Evolutionary conservation across 1,140 invertebrate species (phyloP).

Genomic region (Philotrypesis tridentata): DNA sequence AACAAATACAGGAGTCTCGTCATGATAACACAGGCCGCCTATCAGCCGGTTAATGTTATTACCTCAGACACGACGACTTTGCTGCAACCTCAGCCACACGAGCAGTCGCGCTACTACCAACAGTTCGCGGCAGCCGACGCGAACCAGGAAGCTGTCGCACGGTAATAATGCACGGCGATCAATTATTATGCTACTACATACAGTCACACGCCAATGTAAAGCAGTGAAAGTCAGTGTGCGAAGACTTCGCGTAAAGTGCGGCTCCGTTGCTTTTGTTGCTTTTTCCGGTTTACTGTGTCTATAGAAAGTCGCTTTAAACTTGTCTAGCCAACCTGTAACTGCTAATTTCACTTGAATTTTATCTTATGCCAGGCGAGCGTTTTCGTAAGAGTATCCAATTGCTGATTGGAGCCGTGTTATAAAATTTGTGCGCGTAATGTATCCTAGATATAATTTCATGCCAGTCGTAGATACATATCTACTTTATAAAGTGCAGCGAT

Average conservation of each 20-base stretch:
- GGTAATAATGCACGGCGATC: slow-evolving; percentile 11
- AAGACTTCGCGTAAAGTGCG: not conserved
- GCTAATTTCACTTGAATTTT: not conserved
- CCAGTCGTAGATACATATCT: not conserved
- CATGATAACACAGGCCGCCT: slow-evolving; percentile 86
- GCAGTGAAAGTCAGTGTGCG: slow-evolving; percentile 27
- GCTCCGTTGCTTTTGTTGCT: not conserved
- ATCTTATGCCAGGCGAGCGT: not conserved
- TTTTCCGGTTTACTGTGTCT: not conserved
- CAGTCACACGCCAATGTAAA: not conserved
- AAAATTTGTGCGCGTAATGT: not conserved
- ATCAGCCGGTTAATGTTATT: slow-evolving; percentile 80
- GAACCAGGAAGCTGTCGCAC: not conserved
- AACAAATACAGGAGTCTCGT: slow-evolving; percentile 89
- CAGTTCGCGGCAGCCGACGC: not conserved
- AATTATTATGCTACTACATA: slow-evolving; percentile 48
- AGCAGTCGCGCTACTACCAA: slow-evolving; percentile 48
- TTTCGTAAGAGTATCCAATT: not conserved
- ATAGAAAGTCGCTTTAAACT: not conserved
- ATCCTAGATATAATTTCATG: not conserved
- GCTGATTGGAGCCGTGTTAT: not conserved
- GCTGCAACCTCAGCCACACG: slow-evolving; percentile 69
- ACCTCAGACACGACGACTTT: slow-evolving; percentile 82
- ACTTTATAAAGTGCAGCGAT: not conserved
- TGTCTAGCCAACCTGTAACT: not conserved